Base-by-base conservation (phyloP, 2,797 vertebrate species). In the Pyrocephalus nanus region DNA sequence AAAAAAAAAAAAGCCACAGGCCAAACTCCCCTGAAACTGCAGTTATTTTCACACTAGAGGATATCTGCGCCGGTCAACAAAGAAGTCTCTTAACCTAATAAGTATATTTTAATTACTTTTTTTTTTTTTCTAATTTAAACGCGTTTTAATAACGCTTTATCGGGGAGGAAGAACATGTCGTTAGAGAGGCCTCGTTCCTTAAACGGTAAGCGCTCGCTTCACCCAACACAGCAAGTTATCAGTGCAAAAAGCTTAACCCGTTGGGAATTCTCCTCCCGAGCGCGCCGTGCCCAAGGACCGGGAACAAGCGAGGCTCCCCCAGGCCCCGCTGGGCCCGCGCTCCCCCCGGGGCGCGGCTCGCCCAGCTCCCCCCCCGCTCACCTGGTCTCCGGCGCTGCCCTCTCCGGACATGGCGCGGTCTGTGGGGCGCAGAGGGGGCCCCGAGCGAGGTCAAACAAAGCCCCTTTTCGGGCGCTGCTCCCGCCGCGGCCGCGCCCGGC, bases 91-190 rank as follows among this genome's bases (percentile, higher is more conserved):
- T 34, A 14, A 14, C 3, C 7, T 34, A 53, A 26, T 1, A 22
- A 40, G 40, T 1, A 2, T 12, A 2, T 11, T 4, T 45, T 38
- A 43, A 42, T 6, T 8, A 15, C 45, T 32, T 6, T 51, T 5
- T 47, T 3, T n/a, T n/a, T 8, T 34, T 5, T 47, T 3, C 3
- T 4, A 53, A 8, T 9, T 23, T 3, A 26, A 22, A 3, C 1
- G 14, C 7, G 15, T 12, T 65, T 26, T 3, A 20, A 11, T 3
- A 15, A 15, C 1, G 30, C 2, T 47, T 70, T 18, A n/a, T 18
- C 25, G 36, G 1, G 19, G 15, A 50, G 4, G 13, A 40, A 25
- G 9, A 30, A 0, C 3, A 11, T 18, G 72, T 8, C 71, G 43
- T 57, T 64, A 3, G 8, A 25, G 11, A 51, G 48, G 32, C 48